These are phyloP conservation scores for Myotis brandtii DNA, from an alignment of 2,113 vertebrate species.

Conservation along the genomic window DNA sequence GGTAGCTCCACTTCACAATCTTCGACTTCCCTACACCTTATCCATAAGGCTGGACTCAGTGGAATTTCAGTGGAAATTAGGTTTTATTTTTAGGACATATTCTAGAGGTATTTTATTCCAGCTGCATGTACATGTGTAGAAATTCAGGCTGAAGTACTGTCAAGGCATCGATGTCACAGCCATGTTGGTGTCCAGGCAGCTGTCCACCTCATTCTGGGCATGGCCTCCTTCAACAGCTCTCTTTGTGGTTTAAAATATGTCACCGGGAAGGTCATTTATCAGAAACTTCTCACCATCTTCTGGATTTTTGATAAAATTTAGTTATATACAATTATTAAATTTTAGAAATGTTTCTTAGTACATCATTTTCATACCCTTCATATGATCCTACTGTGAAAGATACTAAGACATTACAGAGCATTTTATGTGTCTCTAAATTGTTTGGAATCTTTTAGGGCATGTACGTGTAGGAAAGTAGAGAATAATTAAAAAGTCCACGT, in stretches of 20 bases:
- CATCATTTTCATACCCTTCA: background rate
- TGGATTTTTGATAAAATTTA: slow-evolving; percentile 1
- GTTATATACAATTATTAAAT: background rate
- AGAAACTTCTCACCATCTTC: background rate
- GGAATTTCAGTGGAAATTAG: background rate
- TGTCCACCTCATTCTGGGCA: background rate
- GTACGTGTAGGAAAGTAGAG: background rate
- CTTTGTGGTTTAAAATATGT: background rate
- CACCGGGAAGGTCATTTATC: background rate
- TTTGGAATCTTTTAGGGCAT: background rate
- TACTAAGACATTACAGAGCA: background rate
- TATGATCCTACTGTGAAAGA: background rate
- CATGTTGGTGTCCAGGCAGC: fast-evolving
- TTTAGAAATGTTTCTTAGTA: background rate
- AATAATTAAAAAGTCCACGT: background rate
- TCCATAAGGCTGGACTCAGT: background rate
- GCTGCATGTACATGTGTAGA: background rate
- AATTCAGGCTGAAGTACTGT: background rate
- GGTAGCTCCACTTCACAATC: background rate
- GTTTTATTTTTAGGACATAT: background rate
- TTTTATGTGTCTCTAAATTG: background rate
- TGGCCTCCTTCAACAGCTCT: background rate
- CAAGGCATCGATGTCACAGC: fast-evolving
- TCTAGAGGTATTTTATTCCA: background rate
- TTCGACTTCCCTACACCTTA: too few relatives aligned